phyloP scores from a whole-genome alignment of 2,113 vertebrate species.

The Carettochelys insculpta region DNA sequence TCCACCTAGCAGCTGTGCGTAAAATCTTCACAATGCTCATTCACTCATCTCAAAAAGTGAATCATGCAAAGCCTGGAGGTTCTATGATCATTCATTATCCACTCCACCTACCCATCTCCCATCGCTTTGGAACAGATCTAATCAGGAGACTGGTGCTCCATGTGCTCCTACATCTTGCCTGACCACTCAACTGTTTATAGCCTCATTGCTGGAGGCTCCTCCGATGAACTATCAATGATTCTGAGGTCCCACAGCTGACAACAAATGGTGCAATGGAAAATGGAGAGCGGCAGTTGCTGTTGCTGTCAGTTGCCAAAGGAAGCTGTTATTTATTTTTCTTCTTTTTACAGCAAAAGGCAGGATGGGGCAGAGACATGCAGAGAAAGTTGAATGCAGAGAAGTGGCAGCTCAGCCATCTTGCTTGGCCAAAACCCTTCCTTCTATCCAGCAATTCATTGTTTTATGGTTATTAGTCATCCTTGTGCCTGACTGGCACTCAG shows the following conservation, averaged over 20 bases:
- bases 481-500: background rate
- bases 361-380: background rate
- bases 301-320: conserved; percentile 48
- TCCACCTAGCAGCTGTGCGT: background rate
- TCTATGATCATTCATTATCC: background rate
- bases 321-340: background rate
- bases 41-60: background rate
- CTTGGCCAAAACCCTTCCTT: background rate
- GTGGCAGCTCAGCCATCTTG: background rate
- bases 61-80: background rate
- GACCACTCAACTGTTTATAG: background rate
- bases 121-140: background rate
- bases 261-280: background rate
- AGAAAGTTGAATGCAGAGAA: background rate
- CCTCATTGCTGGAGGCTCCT: conserved; percentile 13
- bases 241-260: background rate
- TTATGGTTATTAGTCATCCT: background rate
- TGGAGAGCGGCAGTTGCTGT: conserved; percentile 18
- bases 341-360: conserved; percentile 6
- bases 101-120: background rate
- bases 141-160: background rate
- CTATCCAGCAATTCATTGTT: background rate
- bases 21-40: background rate
- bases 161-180: background rate
- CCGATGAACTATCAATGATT: conserved; percentile 18